Evolutionary conservation across 2,797 vertebrate genomes (phyloP).

Genomic region (Zalophus californianus): DNA sequence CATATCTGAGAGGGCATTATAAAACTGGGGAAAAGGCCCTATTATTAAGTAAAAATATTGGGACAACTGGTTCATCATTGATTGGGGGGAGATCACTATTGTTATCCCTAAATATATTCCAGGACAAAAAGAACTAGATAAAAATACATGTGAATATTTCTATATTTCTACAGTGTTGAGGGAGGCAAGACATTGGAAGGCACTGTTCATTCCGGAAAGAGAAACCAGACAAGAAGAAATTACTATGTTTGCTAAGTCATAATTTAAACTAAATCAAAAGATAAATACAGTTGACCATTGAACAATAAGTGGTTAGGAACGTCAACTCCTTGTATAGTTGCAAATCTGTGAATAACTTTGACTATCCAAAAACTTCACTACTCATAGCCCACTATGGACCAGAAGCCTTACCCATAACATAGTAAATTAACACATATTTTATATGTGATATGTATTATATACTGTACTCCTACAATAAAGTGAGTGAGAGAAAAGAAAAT

Average conservation of each 20-base stretch:
- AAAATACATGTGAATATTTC: not conserved
- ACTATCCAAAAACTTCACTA: not conserved
- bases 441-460: not conserved
- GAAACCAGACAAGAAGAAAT: not conserved
- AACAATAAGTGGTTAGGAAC: not conserved
- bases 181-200: not conserved
- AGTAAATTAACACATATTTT: not conserved
- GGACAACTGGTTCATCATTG: not conserved
- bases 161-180: not conserved
- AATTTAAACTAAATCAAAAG: conserved; percentile 36
- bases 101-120: not conserved
- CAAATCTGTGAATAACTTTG: not conserved
- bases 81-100: not conserved
- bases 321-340: not conserved
- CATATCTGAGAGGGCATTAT: not conserved
- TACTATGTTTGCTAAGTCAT: not conserved
- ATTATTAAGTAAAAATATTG: not conserved
- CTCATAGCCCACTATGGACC: not conserved
- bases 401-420: not conserved
- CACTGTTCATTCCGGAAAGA: not conserved
- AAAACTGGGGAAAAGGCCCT: not conserved
- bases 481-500: not conserved
- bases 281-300: not conserved
- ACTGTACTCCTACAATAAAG: not conserved
- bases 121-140: not conserved